Base-by-base conservation (phyloP, 2,797 vertebrate species). In the Ispidina picta region DNA sequence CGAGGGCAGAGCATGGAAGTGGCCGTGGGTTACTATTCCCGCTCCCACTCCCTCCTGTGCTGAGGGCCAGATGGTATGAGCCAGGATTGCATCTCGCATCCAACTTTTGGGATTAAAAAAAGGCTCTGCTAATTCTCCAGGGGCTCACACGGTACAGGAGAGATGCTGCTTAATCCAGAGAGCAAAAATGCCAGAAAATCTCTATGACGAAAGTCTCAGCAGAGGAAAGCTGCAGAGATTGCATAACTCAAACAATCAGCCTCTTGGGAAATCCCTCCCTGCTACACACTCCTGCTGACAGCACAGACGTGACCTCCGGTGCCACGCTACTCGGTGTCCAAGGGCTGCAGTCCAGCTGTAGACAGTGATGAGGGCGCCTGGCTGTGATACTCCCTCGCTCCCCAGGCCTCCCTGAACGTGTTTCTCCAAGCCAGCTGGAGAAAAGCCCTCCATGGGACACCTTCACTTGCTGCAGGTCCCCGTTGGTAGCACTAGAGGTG, bases 261-360 rank as follows among this genome's bases (percentile, higher is more conserved):
- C 13, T 51, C 66, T 28, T 0, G 2, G 66, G 87, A 92, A 72
- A 89, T 43, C 65, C 63, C 54, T 83, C 39, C 31, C 37, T 25
- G 49, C 39, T 41, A 14, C 55, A 62, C 0, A 6, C 31, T 83
- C 59, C 72, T 12, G 52, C 74, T 76, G 63, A 23, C 52, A 55
- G 82, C 72, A 37, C 0, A 0, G 65, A 26, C 15, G 3, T 0
- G 0, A 49, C 70, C 64, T 28, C 78, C 1, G 0, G 10, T 51
- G 29, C 70, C 83, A 52, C 2, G 0, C 25, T 51, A 25, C 51
- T 65, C 26, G 2, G 2, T 1, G 3, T 8, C 31, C 39, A 2
- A 13, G 39, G 43, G 59, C 83, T 70, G 31, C 22, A 10, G 39
- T 23, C 63, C 63, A 41, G 54, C 54, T 44, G 46, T 51, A 59